Percentiles rank a stretch among this genome's conserved stretches.
phyloP scores from a whole-genome alignment of 2,113 vertebrate species.

The Gallinago media region DNA sequence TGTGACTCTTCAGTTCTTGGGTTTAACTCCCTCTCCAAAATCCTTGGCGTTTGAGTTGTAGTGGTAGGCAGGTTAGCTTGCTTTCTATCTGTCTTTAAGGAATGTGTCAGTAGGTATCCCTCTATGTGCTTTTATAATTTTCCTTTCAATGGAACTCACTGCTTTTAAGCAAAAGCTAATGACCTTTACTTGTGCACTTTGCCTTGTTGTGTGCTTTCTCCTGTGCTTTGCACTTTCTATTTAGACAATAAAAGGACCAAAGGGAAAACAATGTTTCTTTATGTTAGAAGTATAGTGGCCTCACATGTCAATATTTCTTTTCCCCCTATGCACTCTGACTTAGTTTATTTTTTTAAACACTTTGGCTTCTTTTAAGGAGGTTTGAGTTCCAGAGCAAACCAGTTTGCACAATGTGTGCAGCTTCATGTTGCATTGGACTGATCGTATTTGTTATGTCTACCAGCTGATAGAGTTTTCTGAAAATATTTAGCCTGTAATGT shows the following conservation, averaged over 20 bases:
- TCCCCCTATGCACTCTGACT: slow-evolving; percentile 55
- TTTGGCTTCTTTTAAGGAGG: slow-evolving; percentile 64
- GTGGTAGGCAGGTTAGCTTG: background rate
- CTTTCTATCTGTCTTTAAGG: background rate
- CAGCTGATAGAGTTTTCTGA: slow-evolving; percentile 78
- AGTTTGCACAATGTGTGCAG: slow-evolving; percentile 39
- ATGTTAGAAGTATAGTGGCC: slow-evolving; percentile 27
- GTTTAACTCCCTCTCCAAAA: background rate
- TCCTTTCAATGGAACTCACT: background rate
- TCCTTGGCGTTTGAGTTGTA: background rate
- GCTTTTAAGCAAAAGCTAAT: background rate
- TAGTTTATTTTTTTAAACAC: slow-evolving; percentile 77
- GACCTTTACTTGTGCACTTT: background rate
- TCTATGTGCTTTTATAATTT: background rate
- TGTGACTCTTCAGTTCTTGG: background rate
- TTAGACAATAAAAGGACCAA: slow-evolving; percentile 57
- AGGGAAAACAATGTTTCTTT: slow-evolving; percentile 69
- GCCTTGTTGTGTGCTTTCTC: slow-evolving; percentile 23
- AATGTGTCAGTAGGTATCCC: background rate
- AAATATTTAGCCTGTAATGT: slow-evolving; percentile 89
- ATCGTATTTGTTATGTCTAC: slow-evolving; percentile 76
- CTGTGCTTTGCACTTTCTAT: slow-evolving; percentile 10
- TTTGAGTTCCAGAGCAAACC: slow-evolving; percentile 67
- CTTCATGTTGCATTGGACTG: slow-evolving; percentile 51
- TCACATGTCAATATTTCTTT: slow-evolving; percentile 72